phyloP scores from a whole-genome alignment of 2,797 vertebrate species.

The Florisuga fusca region DNA sequence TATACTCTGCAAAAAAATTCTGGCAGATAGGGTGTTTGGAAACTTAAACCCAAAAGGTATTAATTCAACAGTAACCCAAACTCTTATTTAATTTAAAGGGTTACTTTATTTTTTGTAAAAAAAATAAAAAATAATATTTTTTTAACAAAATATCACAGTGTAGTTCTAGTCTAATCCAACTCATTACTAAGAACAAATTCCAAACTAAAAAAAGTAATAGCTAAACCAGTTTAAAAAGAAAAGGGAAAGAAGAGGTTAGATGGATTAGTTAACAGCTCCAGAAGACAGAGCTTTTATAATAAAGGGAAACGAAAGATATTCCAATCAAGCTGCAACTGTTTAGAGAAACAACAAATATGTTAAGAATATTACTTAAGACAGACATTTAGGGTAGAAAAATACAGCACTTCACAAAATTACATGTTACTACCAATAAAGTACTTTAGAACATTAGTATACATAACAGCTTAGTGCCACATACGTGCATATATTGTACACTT shows the following conservation, averaged over 20 bases:
- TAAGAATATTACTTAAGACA: constrained; percentile 78
- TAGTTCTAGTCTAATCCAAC: constrained; percentile 2
- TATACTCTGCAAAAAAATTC: neutral
- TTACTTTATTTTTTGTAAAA: neutral
- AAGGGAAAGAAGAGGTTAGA: constrained; percentile 74
- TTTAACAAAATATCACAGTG: neutral
- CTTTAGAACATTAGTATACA: constrained; percentile 55
- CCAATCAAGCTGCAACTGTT: constrained; percentile 79
- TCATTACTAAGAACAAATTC: constrained; percentile 1
- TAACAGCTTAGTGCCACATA: constrained; percentile 54
- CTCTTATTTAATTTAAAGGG: neutral
- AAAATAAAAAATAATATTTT: neutral
- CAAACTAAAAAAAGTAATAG: neutral
- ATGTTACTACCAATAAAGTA: constrained; percentile 66
- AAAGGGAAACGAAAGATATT: constrained; percentile 75
- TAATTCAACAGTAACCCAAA: constrained; percentile 47
- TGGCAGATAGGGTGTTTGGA: neutral
- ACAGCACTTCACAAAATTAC: constrained; percentile 72
- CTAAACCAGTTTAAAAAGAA: constrained; percentile 57
- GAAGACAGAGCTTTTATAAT: constrained; percentile 71
- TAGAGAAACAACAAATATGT: constrained; percentile 79
- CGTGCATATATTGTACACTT: constrained; percentile 67
- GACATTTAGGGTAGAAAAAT: constrained; percentile 70
- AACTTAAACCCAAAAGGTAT: neutral
- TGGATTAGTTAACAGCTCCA: constrained; percentile 71